Evolutionary conservation across 2,888 invertebrate genomes (phyloP), one percentile per base, ranked within the genome.

Genomic region (Linyphia triangularis): DNA sequence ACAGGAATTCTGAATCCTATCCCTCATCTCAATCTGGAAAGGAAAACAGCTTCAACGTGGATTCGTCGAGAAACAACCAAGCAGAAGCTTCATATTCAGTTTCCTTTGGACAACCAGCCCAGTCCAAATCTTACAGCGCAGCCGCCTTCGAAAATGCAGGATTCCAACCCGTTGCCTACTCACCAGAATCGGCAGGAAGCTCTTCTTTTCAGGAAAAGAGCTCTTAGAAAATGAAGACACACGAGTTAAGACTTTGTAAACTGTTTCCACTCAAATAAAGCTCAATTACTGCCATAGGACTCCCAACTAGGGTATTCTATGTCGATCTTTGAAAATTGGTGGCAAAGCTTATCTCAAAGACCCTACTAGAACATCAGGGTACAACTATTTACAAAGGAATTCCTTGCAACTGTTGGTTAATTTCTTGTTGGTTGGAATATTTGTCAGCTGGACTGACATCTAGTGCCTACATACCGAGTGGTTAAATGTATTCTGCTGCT

Each of bases 361-460:
- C 16, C 57, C 81, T 33, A 59, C 5, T 30, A 7, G 24, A 43
- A 26, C 24, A 72, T 10, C 24, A 59, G 57, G 59, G 73, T 13
- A 59, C 73, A 26, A 59, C 59, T 59, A 59, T 13, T 59, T 57
- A 30, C 51, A 57, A 75, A 24, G 28, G 19, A 37, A 61, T 75
- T 61, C 30, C 33, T 73, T 57, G 16, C 7, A 65, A 26, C 28
- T 28, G 19, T 28, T 73, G 28, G 22, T 73, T 57, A 61, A 40
- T 7, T 40, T 33, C 13, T 40, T n/a, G 33, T 13, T 37, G 61
- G 37, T 37, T 63, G 33, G n/a, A 10, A 26, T 57, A 67, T 28
- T 9, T 30, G 85, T 85, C 85, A 85, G 85, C 85, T 85, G 85
- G 85, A 61, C 85, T 85, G 85, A 78, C 70, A 65, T 57, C 19